Base-by-base conservation (phyloP, 2,888 invertebrate species). In the Pharmacophagus antenor region DNA sequence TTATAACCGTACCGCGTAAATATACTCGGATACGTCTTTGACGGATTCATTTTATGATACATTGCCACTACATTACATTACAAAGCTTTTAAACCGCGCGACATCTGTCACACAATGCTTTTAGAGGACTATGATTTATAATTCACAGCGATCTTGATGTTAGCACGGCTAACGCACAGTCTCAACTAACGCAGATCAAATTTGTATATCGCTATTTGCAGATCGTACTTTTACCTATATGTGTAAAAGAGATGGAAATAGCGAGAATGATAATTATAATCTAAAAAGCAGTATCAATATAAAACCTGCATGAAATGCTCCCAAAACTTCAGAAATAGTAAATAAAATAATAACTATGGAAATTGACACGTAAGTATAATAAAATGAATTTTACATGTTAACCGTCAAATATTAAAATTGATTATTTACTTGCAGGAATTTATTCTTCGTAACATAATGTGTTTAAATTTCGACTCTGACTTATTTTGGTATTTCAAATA, bases 1-100 rank as follows among this genome's bases (percentile, higher is more conserved):
- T 44, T 55, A 44, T 56, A 64, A 67, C 66, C 68, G 68, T 65
- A 65, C 59, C 60, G 57, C 52, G 18, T 58, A 58, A 56, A 55
- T 51, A 48, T 52, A 47, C 56, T 12, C n/a, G 56, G 37, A 42
- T 52, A 17, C 47, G 22, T 42, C 56, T 61, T 61, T 56, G 61
- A 61, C 56, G 61, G 41, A 48, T 42, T 56, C 61, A 56, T 56
- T 61, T n/a, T 56, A 61, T 61, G 61, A 61, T 61, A 56, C 56
- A 61, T 61, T 61, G 56, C 61, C 22, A 37, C 56, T 48, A 61
- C 56, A 49, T 53, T 48, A 61, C 61, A 56, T 56, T 56, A 56
- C 61, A 61, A 61, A 61, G 61, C 61, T 61, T 61, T 61, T 61
- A 61, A 61, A 56, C 15, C 48, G 49, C 27, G 42, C 48, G 61